Evolutionary conservation across 2,888 invertebrate genomes (phyloP).

Genomic region (Drosophila nr. perissopoda): DNA sequence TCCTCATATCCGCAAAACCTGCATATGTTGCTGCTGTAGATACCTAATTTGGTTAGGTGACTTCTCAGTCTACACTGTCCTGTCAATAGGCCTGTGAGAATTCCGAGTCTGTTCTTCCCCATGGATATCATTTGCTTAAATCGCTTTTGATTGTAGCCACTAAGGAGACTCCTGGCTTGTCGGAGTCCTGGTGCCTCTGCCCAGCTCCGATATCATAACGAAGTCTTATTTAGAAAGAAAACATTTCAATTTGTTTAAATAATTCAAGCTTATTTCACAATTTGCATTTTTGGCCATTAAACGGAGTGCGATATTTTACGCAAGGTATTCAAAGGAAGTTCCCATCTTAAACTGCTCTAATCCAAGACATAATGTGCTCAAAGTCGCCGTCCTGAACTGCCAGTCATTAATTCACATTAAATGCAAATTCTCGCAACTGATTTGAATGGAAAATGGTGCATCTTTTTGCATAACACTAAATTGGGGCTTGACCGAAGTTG

Average conservation of each 20-base stretch:
- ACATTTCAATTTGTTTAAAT: not conserved
- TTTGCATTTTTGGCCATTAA: not conserved
- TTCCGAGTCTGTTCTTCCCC: no score
- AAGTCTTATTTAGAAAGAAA: not conserved
- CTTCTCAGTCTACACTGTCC: no score
- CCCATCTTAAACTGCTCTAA: not conserved
- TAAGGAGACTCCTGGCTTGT: no score
- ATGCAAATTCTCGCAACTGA: constrained; percentile 39
- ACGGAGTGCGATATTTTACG: not conserved
- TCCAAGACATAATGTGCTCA: not conserved
- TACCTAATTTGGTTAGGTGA: no score
- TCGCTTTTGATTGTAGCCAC: no score
- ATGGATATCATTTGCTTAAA: no score
- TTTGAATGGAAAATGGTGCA: constrained; percentile 33
- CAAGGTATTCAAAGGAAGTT: not conserved
- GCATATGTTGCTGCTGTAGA: no score
- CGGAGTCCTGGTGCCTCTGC: no score
- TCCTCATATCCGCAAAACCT: no score
- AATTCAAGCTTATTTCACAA: not conserved
- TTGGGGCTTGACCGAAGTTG: not conserved
- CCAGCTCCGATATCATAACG: not conserved
- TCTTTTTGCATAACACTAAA: constrained; percentile 35
- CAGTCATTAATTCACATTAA: constrained; percentile 38
- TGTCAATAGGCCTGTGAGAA: no score
- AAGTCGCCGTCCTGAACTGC: constrained; percentile 2